These are phyloP conservation scores for Arvicanthis niloticus DNA, from an alignment of 2,113 vertebrate genomes.

Conservation along the genomic window DNA sequence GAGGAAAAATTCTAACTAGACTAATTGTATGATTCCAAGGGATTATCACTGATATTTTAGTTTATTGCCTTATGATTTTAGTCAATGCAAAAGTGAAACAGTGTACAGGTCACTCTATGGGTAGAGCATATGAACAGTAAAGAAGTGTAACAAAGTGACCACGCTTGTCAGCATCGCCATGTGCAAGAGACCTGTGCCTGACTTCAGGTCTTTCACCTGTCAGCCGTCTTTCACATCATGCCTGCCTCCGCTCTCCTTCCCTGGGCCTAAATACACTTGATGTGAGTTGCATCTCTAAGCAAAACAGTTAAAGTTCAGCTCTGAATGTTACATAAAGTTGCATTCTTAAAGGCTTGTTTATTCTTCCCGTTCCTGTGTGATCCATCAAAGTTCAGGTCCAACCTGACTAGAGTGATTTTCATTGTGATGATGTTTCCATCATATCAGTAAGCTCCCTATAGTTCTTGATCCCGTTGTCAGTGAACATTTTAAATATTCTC, in stretches of 20 bases:
- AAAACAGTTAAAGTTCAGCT: neutral
- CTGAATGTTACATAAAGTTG: neutral
- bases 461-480: neutral
- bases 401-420: neutral
- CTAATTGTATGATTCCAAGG: neutral
- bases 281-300: neutral
- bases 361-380: neutral
- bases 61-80: neutral
- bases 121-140: neutral
- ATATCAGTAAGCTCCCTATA: accelerated
- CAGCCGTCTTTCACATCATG: too few species aligned
- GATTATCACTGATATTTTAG: neutral
- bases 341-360: neutral
- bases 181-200: neutral
- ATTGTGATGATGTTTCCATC: neutral
- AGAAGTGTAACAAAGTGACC: neutral
- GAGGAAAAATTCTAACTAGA: neutral
- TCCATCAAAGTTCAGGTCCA: neutral
- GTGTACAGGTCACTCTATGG: neutral
- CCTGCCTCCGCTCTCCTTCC: neutral
- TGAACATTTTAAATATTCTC: neutral
- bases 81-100: neutral
- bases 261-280: neutral
- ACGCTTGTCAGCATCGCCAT: neutral
- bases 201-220: neutral